Evolutionary conservation across 1,140 invertebrate species (phyloP), one percentile per base, ranked within the genome.

Genomic region (Aphaenogaster ashmeadi): DNA sequence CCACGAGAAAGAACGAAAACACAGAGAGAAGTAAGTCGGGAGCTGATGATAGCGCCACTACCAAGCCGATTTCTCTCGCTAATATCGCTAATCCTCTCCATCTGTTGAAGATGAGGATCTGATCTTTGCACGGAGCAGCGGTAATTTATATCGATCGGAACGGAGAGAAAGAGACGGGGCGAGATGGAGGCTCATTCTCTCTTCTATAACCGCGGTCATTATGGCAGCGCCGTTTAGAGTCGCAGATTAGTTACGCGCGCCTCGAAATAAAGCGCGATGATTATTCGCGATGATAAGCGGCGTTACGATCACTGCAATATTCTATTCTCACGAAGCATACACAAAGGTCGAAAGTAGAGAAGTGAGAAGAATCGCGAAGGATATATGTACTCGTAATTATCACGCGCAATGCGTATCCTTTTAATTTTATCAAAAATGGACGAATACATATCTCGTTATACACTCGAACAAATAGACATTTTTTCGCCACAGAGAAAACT

Each of bases 21-120:
- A 74, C 75, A 80, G 69, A 74, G 66, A 90, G 89, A 85, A 83
- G 89, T 80, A 62, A 81, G 50, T 50, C 60, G 52, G 84, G 44
- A 74, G 54, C 58, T 56, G 87, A 88, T 75, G 88, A 72, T 88
- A 67, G 54, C 58, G 54, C 67, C 50, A 47, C 64, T 60, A 47
- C 50, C 36, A 50, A 62, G 36, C 79, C 85, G 88, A 90, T 90
- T 90, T 90, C 87, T 84, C 85, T 80, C 87, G 58, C 87, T 80
- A 86, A 89, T 88, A 88, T 88, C 88, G 80, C 64, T 79, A 88
- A 81, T 90, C 77, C 75, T 89, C 62, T 72, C 58, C 87, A 67
- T 69, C 64, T 71, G 78, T 83, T 78, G 88, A 89, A 88, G 79
- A 88, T 88, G 62, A 18, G 86, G 58, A 89, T 77, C 67, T 74